Evolutionary conservation across 2,797 vertebrate genomes (phyloP), one percentile per base, ranked within the genome.

Genomic region (Cetoscarus ocellatus): DNA sequence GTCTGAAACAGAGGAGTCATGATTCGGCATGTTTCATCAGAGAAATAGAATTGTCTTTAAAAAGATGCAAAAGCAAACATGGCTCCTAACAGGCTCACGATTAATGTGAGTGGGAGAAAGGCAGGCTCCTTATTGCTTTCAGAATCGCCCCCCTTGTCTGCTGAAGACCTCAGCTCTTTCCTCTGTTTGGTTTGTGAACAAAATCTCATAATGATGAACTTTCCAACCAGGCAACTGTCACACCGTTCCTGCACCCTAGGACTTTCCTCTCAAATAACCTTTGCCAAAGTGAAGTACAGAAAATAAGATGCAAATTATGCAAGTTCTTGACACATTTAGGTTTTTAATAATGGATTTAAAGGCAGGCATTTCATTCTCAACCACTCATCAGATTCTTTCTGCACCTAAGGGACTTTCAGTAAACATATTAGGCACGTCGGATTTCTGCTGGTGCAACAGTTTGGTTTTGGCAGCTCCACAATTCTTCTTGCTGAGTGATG

Each of bases 61-160:
- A 53, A 43, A 10, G 3, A 38, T 43, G 64, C 42, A 40, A 73
- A 72, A 42, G 49, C 67, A 66, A 67, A 82, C 52, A 8, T 9
- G 5, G 42, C 40, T 61, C 8, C 38, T 56, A 59, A 65, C n/a
- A 27, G 39, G 53, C 63, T 79, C 63, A 34, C 11, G n/a, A 61
- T 70, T 48, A 57, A 54, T 70, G 74, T 76, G 34, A 67, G 36
- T 17, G 10, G 34, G 61, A 77, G 27, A 55, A 58, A 68, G 47
- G 36, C 45, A 13, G 17, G 10, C 45, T 75, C 40, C 69, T 73
- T 80, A 83, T 80, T 86, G 63, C 79, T 71, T 80, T 67, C 86
- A 17, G 18, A 70, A 44, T 48, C 67, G 66, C 58, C 68, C 78
- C 67, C 47, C 55, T 34, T 1, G 35, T 79, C 48, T 83, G 10